Evolutionary conservation across 2,888 invertebrate species (phyloP).

Genomic region (Allygus modestus): DNA sequence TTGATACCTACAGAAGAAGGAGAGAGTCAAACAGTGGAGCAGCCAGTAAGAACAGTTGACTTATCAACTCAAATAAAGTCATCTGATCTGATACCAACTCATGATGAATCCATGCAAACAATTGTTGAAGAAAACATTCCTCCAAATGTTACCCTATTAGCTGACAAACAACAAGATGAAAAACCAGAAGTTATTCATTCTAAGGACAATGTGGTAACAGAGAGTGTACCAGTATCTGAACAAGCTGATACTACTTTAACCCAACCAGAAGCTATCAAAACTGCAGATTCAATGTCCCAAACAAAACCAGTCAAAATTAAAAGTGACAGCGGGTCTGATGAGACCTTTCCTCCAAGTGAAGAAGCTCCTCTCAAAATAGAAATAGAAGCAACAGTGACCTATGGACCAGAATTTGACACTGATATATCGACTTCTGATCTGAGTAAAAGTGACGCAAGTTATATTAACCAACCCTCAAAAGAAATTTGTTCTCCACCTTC

Average conservation of each 20-base stretch:
- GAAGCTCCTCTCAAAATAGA: conserved; percentile 79
- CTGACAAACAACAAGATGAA: conserved; percentile 41
- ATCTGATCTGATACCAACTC: conserved; percentile 70
- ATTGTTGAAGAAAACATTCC: conserved; percentile 33
- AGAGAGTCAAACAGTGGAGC: conserved; percentile 35
- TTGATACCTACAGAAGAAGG: conserved; percentile 59
- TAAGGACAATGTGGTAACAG: not conserved
- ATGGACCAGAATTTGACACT: conserved; percentile 73
- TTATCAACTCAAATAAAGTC: conserved; percentile 67
- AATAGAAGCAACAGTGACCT: conserved; percentile 78
- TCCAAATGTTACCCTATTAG: not conserved
- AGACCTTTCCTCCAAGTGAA: conserved; percentile 72
- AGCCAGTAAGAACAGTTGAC: conserved; percentile 50
- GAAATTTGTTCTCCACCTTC: conserved; percentile 21
- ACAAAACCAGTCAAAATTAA: conserved; percentile 80
- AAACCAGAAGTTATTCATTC: conserved; percentile 38
- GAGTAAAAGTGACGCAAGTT: conserved; percentile 55
- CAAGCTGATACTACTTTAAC: not conserved
- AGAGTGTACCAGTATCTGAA: conserved; percentile 5
- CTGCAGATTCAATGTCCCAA: conserved; percentile 74
- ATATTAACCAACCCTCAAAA: conserved; percentile 35
- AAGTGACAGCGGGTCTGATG: conserved; percentile 75
- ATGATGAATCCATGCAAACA: conserved; percentile 73
- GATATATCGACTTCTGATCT: conserved; percentile 55
- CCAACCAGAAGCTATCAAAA: conserved; percentile 34